Base-by-base conservation (phyloP, 2,797 vertebrate species). In the Mormyrops attenuatus region DNA sequence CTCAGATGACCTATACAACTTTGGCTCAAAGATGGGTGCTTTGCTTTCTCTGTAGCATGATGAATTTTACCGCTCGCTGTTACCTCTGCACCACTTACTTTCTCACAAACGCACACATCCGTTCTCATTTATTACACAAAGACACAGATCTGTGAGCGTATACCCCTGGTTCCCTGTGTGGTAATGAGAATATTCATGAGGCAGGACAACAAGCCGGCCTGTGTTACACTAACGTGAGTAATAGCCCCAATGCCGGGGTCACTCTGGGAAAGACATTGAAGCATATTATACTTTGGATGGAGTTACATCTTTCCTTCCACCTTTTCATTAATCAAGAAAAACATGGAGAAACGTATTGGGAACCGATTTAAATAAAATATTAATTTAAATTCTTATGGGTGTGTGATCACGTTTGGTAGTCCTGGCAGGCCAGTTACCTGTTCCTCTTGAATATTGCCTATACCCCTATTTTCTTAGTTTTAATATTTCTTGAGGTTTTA, bases 111-210 rank as follows among this genome's bases (percentile, higher is more conserved):
- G 5, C 8, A 20, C 52, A 20, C 15, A 87, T 87, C 50, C 85
- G 15, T 57, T 87, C 85, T 57, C 85, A 44, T 69, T 41, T 85
- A 55, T 55, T 82, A 22, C 63, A 66, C 20, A 86, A 26, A 38
- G 57, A 41, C 41, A n/a, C 34, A n/a, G 66, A 26, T 13, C 52
- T 53, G 30, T 3, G 13, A 53, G 38, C 15, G 1, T 22, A n/a
- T 69, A 87, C 34, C 26, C 7, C 52, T 38, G 34, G n/a, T 52
- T 44, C 49, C 57, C 57, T 66, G 50, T 77, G 84, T 55, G 30
- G 84, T 89, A 89, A 89, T 87, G 89, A 87, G 85, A 87, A 89
- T 89, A 89, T 89, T 89, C 89, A 89, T 55, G 85, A 89, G 85
- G 60, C 60, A 30, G 38, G 89, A 26, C 80, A 50, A 9, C 57